Evolutionary conservation across 2,113 vertebrate genomes (phyloP), one percentile per base, ranked within the genome.

Genomic region (Xiphophorus hellerii): DNA sequence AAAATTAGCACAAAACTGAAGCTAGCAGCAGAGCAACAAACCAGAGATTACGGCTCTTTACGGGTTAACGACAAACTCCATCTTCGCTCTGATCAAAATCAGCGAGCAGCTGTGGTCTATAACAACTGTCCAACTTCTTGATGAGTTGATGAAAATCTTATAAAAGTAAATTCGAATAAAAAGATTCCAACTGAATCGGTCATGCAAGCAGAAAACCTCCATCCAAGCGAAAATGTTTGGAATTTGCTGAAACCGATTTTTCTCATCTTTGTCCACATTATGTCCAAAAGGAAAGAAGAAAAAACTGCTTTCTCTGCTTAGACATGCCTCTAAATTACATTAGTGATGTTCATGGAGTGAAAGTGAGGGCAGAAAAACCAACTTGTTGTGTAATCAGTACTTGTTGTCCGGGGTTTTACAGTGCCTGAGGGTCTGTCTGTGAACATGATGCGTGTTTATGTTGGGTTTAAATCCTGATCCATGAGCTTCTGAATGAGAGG

Each of bases 341-440:
- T 62, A 29, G 67, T 58, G 76, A 64, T 30, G 35, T 68, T 54
- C 6, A 44, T 65, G 71, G 51, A 76, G 66, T 15, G 5, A 73
- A 78, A 48, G 44, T 20, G 17, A 48, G 44, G 73, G 62, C 62
- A 69, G 69, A 75, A 11, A 10, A 15, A 25, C 0, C 9, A 67
- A 48, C 30, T 63, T 28, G 64, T 30, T 73, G 37, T 62, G 30
- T 81, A 84, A 88, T 76, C 78, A 67, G 67, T 74, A 77, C 80
- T 83, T 17, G 44, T 17, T 80, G 84, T 71, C 22, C 14, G 5
- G 61, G 66, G 39, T 42, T 69, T 33, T 7, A 63, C 30, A 30
- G 14, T 44, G 39, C 87, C 76, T 0, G 2, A 62, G 88, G 88
- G 62, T 27, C 22, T 35, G 69, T 84, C 84, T 86, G 84, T 85